Evolutionary conservation across 2,888 invertebrate species (phyloP).

Genomic region (Cephus pygmeus): DNA sequence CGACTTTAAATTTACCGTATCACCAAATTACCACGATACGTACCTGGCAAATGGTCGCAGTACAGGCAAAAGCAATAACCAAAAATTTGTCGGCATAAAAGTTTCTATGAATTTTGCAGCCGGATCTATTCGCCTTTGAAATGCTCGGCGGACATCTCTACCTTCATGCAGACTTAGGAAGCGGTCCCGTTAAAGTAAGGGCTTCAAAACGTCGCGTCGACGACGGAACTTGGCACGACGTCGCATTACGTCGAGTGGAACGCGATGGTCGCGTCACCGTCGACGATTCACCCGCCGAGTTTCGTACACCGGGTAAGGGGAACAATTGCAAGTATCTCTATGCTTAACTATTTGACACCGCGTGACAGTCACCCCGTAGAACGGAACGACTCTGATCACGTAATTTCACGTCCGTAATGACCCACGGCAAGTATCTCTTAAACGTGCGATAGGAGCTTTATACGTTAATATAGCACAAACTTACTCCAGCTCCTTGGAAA

Average conservation of each 20-base stretch:
- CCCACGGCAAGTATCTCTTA: not conserved
- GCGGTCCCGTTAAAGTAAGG: conserved; percentile 87
- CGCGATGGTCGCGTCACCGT: conserved; percentile 90
- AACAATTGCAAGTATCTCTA: conserved; percentile 7
- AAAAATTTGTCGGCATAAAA: not conserved
- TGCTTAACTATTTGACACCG: not conserved
- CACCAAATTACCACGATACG: not conserved
- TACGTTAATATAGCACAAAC: not conserved
- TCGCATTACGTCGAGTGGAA: conserved; percentile 84
- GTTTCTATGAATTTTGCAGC: conserved; percentile 67
- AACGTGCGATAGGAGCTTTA: not conserved
- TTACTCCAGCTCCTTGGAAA: not conserved
- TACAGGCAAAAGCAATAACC: not conserved
- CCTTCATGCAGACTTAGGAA: conserved; percentile 91
- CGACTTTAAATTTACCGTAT: not conserved
- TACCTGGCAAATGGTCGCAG: not conserved
- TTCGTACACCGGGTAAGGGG: conserved; percentile 81
- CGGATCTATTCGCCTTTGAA: conserved; percentile 94
- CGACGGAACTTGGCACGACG: conserved; percentile 94
- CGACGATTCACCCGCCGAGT: conserved; percentile 88
- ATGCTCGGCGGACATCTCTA: conserved; percentile 93
- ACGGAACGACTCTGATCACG: not conserved
- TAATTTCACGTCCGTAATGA: not conserved
- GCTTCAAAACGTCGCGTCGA: conserved; percentile 86
- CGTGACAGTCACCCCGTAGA: not conserved